phyloP scores from a whole-genome alignment of 1,140 invertebrate species.

The Liolophura sinensis region DNA sequence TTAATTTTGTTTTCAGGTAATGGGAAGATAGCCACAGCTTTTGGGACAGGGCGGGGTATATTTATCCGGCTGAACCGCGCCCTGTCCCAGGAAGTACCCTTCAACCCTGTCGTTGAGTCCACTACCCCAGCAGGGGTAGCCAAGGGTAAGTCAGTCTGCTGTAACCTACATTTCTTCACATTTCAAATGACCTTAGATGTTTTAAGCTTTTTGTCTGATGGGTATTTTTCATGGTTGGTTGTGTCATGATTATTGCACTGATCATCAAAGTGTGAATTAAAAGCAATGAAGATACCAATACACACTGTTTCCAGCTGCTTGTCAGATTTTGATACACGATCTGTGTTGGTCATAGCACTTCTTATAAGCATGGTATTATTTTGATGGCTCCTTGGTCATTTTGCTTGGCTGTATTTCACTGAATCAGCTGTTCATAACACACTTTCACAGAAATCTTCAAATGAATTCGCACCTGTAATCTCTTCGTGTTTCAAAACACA shows the following conservation, averaged over 20 bases:
- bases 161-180: neutral
- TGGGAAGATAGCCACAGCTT: slow-evolving; percentile 71
- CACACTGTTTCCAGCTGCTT: too few relatives aligned
- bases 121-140: slow-evolving; percentile 62
- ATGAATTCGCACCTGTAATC: too few relatives aligned
- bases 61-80: slow-evolving; percentile 66
- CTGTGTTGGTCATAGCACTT: too few relatives aligned
- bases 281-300: too few relatives aligned
- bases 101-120: slow-evolving; percentile 73
- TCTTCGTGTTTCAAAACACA: too few relatives aligned
- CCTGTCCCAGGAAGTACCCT: slow-evolving; percentile 72
- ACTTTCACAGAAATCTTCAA: too few relatives aligned
- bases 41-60: slow-evolving; percentile 69
- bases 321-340: too few relatives aligned
- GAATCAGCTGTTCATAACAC: too few relatives aligned
- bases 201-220: neutral
- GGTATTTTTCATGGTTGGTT: slow-evolving; percentile 32
- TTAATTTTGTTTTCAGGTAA: slow-evolving; percentile 59
- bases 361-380: too few relatives aligned
- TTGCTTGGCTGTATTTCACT: too few relatives aligned
- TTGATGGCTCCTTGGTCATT: too few relatives aligned
- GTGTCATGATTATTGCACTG: slow-evolving; percentile 18
- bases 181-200: slow-evolving; percentile 6
- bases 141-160: slow-evolving; percentile 62
- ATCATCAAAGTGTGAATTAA: too few relatives aligned